A percentile compares a stretch with the other conserved stretches of the same genome.
These are phyloP conservation scores for Agonopterix arenella DNA, from an alignment of 2,888 invertebrate genomes.

Conservation along the genomic window DNA sequence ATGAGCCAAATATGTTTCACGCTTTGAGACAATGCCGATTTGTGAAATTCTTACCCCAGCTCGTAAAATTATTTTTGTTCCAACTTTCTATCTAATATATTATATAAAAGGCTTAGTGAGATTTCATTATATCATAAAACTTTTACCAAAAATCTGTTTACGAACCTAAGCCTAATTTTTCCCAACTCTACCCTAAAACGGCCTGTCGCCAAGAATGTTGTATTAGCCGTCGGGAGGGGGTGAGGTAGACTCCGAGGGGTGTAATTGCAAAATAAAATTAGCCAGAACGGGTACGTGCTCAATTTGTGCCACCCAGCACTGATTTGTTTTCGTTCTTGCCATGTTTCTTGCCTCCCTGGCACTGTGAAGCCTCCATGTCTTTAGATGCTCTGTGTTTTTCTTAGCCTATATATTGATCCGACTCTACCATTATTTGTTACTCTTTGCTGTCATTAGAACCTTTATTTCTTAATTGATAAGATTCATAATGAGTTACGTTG, in stretches of 20 bases:
- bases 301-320: constrained; percentile 75
- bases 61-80: no score
- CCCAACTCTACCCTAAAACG: constrained; percentile 37
- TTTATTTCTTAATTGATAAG: no score
- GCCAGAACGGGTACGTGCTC: constrained; percentile 76
- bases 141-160: no score
- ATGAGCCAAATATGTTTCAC: no score
- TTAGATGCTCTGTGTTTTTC: constrained; percentile 48
- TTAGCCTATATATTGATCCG: constrained; percentile 74
- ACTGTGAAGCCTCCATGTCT: constrained; percentile 29
- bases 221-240: constrained; percentile 46
- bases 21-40: no score
- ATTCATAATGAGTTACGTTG: no score
- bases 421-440: constrained; percentile 47
- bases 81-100: no score
- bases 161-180: neutral
- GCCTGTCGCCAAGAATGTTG: constrained; percentile 71
- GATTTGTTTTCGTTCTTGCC: constrained; percentile 72
- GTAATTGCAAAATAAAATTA: constrained; percentile 78
- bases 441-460: no score
- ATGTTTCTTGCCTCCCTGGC: constrained; percentile 26
- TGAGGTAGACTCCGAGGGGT: constrained; percentile 39
- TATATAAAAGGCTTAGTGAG: no score
- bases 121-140: no score
- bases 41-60: no score